These are phyloP conservation scores for Chromobotia macracanthus DNA, from an alignment of 2,797 vertebrate genomes.

Conservation along the genomic window DNA sequence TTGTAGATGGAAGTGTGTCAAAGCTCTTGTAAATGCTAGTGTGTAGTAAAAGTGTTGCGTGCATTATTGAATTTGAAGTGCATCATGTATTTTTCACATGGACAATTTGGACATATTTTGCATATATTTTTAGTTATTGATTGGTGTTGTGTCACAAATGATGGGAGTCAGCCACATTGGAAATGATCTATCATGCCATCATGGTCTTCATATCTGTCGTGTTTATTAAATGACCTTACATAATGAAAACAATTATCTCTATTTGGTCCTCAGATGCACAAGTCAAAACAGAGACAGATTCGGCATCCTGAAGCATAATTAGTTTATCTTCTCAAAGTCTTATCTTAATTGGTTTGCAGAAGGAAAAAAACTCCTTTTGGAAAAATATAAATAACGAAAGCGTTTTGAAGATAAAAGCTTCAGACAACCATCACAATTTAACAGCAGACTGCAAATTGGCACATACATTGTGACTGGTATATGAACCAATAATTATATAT, in stretches of 20 bases:
- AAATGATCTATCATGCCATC: slow-evolving; percentile 54
- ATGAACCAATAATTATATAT: neutral
- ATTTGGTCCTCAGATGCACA: slow-evolving; percentile 28
- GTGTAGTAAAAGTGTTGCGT: neutral
- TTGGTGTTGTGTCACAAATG: slow-evolving; percentile 10
- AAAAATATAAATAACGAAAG: neutral
- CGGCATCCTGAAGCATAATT: neutral
- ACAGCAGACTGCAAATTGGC: neutral
- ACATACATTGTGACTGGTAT: neutral
- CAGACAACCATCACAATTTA: neutral
- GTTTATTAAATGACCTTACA: slow-evolving; percentile 70
- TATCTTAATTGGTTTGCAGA: slow-evolving; percentile 6
- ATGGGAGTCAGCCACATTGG: slow-evolving; percentile 47
- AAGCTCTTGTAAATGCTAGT: neutral
- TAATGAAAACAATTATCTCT: slow-evolving; percentile 56
- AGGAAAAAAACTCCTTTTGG: neutral
- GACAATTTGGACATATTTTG: neutral
- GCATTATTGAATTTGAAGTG: neutral
- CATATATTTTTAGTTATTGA: slow-evolving; percentile 20
- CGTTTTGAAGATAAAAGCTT: neutral
- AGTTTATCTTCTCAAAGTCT: neutral
- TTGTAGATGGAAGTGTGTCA: neutral
- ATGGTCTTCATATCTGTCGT: slow-evolving; percentile 58
- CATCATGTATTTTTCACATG: neutral
- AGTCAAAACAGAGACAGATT: slow-evolving; percentile 8